These are phyloP conservation scores for Mythimna albipuncta DNA, from an alignment of 2,888 invertebrate species.

Conservation along the genomic window DNA sequence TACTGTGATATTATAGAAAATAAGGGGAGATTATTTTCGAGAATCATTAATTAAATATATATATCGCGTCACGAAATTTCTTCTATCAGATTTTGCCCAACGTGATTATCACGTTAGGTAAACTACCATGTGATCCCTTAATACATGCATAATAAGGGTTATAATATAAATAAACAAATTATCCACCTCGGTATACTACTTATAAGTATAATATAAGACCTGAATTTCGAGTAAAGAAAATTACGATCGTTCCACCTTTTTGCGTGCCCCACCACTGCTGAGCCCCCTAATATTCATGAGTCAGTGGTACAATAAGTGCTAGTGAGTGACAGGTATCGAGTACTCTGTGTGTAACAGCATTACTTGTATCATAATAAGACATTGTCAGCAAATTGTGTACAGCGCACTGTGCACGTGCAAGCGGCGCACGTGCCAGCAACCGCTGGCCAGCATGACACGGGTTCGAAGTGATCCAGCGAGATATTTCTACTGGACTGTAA, in stretches of 20 bases:
- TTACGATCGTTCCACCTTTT: too few relatives aligned
- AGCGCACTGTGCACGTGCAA: background rate
- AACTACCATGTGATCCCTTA: background rate
- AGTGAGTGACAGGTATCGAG: background rate
- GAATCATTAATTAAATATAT: background rate
- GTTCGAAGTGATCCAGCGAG: background rate
- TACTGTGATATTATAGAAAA: background rate
- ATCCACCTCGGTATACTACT: background rate
- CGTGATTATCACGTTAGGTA: background rate
- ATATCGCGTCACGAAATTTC: background rate
- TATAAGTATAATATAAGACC: background rate
- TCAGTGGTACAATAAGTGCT: background rate
- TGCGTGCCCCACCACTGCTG: too few relatives aligned
- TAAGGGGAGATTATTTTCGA: background rate
- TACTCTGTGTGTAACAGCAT: background rate
- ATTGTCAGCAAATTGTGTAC: background rate
- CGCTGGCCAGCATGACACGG: background rate
- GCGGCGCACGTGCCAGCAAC: background rate
- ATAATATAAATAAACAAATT: background rate
- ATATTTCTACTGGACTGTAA: background rate
- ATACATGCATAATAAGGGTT: background rate
- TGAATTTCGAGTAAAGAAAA: too few relatives aligned
- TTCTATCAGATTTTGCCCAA: background rate
- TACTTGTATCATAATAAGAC: background rate
- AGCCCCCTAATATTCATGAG: background rate